Percentiles rank a stretch among this genome's conserved stretches.
Evolutionary conservation across 2,113 vertebrate genomes (phyloP).

Genomic region (Mormyrus lacerda): DNA sequence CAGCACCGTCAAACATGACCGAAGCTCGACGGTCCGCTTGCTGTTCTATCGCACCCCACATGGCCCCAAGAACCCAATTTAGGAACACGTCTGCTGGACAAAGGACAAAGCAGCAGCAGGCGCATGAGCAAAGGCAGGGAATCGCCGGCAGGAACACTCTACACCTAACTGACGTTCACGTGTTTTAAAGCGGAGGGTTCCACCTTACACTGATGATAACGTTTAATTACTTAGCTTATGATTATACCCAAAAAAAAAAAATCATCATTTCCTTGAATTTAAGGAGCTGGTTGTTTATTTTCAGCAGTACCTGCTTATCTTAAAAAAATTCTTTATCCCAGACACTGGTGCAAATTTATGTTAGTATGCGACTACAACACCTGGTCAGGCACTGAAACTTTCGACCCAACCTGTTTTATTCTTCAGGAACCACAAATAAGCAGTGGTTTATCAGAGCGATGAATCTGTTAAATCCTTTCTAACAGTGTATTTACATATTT

Average conservation of each 20-base stretch:
- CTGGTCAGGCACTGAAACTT: not conserved
- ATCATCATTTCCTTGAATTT: not conserved
- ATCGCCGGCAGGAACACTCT: not conserved
- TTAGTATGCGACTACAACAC: not conserved
- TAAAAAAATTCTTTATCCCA: not conserved
- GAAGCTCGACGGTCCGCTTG: not conserved
- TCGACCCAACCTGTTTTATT: not conserved
- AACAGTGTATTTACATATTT: not conserved
- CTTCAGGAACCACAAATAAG: not conserved
- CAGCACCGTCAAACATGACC: not conserved
- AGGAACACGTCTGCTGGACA: not conserved
- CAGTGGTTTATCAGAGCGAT: not conserved
- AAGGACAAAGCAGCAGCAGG: not conserved
- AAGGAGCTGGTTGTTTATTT: not conserved
- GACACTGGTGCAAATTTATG: not conserved
- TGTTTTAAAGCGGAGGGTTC: not conserved
- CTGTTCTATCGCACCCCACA: not conserved
- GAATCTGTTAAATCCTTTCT: not conserved
- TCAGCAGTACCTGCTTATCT: not conserved
- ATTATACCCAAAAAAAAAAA: not conserved
- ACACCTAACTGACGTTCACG: not conserved
- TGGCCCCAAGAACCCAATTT: not conserved
- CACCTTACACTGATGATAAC: not conserved
- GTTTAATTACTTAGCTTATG: not conserved
- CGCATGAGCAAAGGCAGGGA: not conserved